Evolutionary conservation across 2,888 invertebrate genomes (phyloP), one percentile per base, ranked within the genome.

Genomic region (Aporophyla nigra): DNA sequence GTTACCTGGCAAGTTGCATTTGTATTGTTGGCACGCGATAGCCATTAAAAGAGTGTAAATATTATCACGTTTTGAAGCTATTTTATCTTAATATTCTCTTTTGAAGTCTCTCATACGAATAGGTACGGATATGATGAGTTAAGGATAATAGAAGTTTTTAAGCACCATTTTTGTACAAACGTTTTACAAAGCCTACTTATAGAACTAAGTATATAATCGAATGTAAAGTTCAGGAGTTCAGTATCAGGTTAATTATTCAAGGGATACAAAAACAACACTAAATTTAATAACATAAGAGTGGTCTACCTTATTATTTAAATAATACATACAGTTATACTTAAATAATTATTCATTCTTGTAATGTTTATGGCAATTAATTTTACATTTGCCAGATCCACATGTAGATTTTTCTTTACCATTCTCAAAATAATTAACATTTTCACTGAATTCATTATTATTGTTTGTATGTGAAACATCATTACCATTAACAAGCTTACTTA

Each of bases 271-370:
- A 62, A 70, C n/a, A 56, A 21, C 7, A 56, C 16, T 62, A 40
- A 43, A 53, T 3, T 59, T 27, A 21, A 14, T 49, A 24, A 46
- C 16, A 24, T 33, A 59, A 43, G 21, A 16, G 3, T 49, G 21
- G 7, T 27, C 14, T 19, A 27, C 4, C 14, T 68, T 70, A 77
- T 33, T 12, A 21, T 9, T n/a, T 21, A 53, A n/a, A n/a, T 65
- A 68, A 33, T 49, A 43, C 24, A 33, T 14, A 54, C 9, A 24
- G 6, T 19, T 54, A 54, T 7, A 21, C 5, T 19, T 19, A 43
- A 68, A 33, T 40, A 58, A 63, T 71, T 75, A 80, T 53, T 81
- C 81, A 63, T 66, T 72, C 43, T 81, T 81, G 53, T 56, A 72
- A 61, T 49, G 56, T 61, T 76, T 76, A 6, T 76, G 76, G 43